phyloP scores from a whole-genome alignment of 2,797 vertebrate genomes.

The Glossophaga mutica region DNA sequence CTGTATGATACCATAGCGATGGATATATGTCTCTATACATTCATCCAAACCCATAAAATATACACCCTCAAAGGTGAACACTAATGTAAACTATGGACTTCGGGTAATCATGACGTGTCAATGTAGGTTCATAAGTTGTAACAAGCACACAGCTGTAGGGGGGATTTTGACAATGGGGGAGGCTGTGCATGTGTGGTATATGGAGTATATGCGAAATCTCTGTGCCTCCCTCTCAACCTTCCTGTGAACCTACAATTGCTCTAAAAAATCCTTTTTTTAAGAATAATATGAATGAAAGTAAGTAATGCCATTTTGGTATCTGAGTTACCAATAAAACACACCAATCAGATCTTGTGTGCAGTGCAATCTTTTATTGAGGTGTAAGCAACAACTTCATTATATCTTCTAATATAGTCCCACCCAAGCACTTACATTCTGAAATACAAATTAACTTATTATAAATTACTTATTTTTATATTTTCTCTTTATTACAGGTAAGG shows the following conservation, averaged over 20 bases:
- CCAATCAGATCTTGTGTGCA: not conserved
- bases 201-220: not conserved
- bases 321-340: not conserved
- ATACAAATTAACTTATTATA: not conserved
- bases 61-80: not conserved
- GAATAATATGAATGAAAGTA: not conserved
- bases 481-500: constrained; percentile 7
- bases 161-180: not conserved
- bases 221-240: not conserved
- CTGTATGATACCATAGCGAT: not conserved
- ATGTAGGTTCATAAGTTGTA: not conserved
- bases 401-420: not conserved
- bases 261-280: not conserved
- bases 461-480: not conserved
- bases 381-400: not conserved
- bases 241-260: not conserved
- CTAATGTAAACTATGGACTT: not conserved
- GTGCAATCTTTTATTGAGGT: not conserved
- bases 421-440: constrained; percentile 22
- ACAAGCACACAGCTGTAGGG: not conserved
- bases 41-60: not conserved
- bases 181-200: too few species aligned
- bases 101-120: not conserved
- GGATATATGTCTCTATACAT: not conserved
- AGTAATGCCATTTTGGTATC: not conserved